Evolutionary conservation across 2,888 invertebrate genomes (phyloP), one percentile per base, ranked within the genome.

Genomic region (Luffia ferchaultella): DNA sequence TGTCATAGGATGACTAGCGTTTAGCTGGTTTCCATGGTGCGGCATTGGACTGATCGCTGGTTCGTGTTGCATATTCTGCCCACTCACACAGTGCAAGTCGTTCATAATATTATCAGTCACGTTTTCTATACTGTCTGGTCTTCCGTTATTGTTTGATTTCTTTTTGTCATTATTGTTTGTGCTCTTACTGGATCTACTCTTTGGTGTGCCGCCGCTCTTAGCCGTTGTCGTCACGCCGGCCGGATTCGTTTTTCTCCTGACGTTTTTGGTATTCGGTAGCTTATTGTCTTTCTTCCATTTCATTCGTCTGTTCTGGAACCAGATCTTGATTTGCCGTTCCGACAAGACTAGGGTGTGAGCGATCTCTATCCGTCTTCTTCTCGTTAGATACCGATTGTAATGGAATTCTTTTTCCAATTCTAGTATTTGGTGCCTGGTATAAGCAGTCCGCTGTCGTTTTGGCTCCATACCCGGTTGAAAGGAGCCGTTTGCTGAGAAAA

Each of bases 351-450:
- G 88, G 62, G 95, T 93, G 80, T 98, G 97, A 45, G 98, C 97
- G 73, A 98, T 97, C 86, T 98, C 98, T 80, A 98, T 97, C 72
- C 98, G 88, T 83, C 97, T 88, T 73, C 97, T 88, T 62, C 98
- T 88, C 54, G 97, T 97, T 75, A 98, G 88, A 86, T 98, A 98
- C 69, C 96, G 90, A 87, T 97, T 98, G 87, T 93, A 97, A 77
- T 97, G 97, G 79, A 98, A 98, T 86, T 97, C 97, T 75, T 97
- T 97, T 76, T 97, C 97, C 68, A 98, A 86, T 82, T 98, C 97
- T 73, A 98, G 87, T 70, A 97, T 97, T 87, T 98, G 98, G 86
- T 97, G 96, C 75, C 97, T 90, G 54, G 97, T 98, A 87, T 98
- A 98, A 55, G 97, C 97, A 60, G 97, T 98, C 62, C 98, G 88